Evolutionary conservation across 2,797 vertebrate species (phyloP).

Genomic region (Pelodytes ibericus): DNA sequence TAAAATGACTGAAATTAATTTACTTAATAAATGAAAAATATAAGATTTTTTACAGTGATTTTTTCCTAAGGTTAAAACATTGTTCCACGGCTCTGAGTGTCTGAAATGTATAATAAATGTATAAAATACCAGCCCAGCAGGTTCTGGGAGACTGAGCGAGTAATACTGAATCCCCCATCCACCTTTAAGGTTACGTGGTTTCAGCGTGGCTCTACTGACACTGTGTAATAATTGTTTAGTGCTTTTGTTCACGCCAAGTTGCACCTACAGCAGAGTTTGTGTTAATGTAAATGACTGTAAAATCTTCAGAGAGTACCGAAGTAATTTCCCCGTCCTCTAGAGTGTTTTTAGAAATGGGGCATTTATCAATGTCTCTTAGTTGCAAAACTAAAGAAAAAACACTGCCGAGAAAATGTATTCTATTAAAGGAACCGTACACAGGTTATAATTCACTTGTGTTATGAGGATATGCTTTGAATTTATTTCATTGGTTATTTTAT

Average conservation of each 20-base stretch:
- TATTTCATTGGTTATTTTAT: no score
- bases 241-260: conserved; percentile 20
- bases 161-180: not conserved
- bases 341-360: conserved; percentile 46
- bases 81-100: no score
- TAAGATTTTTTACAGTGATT: no score
- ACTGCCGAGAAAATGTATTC: conserved; percentile 14
- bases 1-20: no score
- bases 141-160: not conserved
- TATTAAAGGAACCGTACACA: no score
- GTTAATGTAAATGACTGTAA: conserved; percentile 52
- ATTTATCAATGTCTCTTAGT: conserved; percentile 45
- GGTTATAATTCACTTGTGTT: no score
- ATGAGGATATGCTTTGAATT: no score
- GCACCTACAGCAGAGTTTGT: conserved; percentile 37
- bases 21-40: no score
- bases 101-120: no score
- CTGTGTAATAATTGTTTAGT: conserved; percentile 33
- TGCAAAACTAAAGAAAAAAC: conserved; percentile 27
- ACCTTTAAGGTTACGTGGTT: conserved; percentile 11
- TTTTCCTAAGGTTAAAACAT: no score
- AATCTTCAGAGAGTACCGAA: conserved; percentile 43
- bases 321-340: conserved; percentile 50
- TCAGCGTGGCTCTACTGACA: conserved; percentile 19
- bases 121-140: not conserved